Base-by-base conservation (phyloP, 2,113 vertebrate species). In the Leptocoma aspasia region DNA sequence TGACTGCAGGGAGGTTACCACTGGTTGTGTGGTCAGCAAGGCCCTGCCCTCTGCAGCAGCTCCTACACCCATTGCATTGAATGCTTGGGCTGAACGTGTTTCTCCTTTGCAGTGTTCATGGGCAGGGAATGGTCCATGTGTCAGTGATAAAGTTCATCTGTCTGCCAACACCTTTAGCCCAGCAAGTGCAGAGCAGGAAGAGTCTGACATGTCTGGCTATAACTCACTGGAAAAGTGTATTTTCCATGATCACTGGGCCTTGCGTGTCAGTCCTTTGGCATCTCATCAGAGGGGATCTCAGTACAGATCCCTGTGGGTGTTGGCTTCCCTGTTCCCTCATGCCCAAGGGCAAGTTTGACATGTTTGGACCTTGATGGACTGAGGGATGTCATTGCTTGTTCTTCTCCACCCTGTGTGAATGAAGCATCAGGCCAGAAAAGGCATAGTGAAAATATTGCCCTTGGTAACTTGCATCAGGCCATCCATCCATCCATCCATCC, bases 371-470 rank as follows among this genome's bases (percentile, higher is more conserved):
- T 54, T 37, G 26, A 8, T 77, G 80, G 3, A 1, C 7, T 13
- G 45, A 8, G 22, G 5, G 3, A 27, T 72, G 50, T 52, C 33
- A 35, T 77, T 33, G 20, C 14, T 65, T 50, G 82, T 86, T 60
- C 30, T 54, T 49, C 53, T 82, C 18, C 3, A 1, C 9, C 1
- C 9, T 65, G 13, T 69, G 64, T 0, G 2, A 61, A 21, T 7
- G 3, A 37, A 89, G 35, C 30, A 21, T 11, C 39, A 47, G 63
- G 44, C 37, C n/a, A 60, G 66, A n/a, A 52, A 88, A 85, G 65
- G 4, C 6, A 0, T 8, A 18, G 37, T 53, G 60, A 61, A 72
- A 68, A 47, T 19, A 7, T 0, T 72, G 37, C 21, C 78, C 16
- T 30, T 60, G n/a, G 24, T 77, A 13, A 13, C 47, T 35, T 52